Evolutionary conservation across 2,113 vertebrate species (phyloP).

Genomic region (Mustelus asterias): DNA sequence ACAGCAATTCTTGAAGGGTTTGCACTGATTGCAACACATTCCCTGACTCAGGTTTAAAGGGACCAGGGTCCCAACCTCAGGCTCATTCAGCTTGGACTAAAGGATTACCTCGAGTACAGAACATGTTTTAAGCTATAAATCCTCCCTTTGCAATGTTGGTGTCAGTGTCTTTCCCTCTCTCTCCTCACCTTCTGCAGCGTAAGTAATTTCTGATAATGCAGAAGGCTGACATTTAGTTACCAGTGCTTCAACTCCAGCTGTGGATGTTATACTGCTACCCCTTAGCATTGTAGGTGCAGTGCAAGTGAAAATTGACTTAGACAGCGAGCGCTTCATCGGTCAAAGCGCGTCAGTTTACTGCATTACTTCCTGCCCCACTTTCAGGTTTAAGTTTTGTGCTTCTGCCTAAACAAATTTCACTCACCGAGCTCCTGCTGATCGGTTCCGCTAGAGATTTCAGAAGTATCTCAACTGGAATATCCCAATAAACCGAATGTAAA

Average conservation of each 20-base stretch:
- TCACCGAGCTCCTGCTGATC: not conserved
- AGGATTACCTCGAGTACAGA: not conserved
- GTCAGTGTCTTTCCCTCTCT: not conserved
- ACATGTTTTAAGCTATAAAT: not conserved
- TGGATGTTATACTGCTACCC: not conserved
- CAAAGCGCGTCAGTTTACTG: not conserved
- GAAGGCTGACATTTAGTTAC: not conserved
- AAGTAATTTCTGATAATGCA: not conserved
- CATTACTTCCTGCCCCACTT: not conserved
- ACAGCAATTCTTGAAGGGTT: constrained; percentile 20
- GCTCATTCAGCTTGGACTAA: not conserved
- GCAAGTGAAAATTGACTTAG: not conserved
- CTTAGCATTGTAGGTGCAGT: not conserved
- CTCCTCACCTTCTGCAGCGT: no score
- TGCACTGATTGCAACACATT: constrained; percentile 20
- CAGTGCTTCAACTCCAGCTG: not conserved
- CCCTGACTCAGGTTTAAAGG: not conserved
- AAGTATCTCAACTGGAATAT: not conserved
- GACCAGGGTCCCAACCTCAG: not conserved
- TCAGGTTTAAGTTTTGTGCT: not conserved
- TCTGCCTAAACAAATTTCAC: not conserved
- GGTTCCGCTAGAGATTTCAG: not conserved
- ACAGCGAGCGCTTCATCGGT: no score
- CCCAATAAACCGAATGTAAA: not conserved
- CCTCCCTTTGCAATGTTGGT: not conserved